These are phyloP conservation scores for Lepisosteus osseus DNA, from an alignment of 2,113 vertebrate species.

Conservation along the genomic window DNA sequence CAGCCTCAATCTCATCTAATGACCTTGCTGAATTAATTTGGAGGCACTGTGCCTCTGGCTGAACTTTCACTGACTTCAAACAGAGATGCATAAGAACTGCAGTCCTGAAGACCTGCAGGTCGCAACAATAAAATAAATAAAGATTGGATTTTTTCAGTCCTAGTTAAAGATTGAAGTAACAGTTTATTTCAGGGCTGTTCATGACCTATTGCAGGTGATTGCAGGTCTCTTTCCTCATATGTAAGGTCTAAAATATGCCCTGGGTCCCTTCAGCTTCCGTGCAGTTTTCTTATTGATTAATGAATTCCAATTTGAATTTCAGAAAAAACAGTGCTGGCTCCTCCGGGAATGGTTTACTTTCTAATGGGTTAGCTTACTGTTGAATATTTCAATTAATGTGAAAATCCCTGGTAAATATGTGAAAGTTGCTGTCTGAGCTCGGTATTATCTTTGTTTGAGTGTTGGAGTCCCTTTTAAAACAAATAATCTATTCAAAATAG, in stretches of 20 bases:
- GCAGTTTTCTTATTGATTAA: slow-evolving; percentile 34
- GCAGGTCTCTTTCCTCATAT: slow-evolving; percentile 38
- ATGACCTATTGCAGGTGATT: slow-evolving; percentile 42
- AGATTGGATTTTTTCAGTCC: no score
- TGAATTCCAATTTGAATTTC: slow-evolving; percentile 37
- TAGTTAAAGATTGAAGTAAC: no score
- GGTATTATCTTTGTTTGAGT: no score
- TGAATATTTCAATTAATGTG: no score
- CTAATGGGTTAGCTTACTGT: no score
- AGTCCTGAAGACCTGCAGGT: neutral
- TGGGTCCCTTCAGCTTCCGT: slow-evolving; percentile 19
- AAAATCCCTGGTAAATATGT: no score
- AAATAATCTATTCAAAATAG: no score
- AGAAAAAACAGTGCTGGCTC: no score
- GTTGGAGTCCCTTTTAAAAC: no score
- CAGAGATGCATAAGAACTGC: neutral
- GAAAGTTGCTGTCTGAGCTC: no score
- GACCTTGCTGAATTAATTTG: neutral
- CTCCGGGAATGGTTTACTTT: no score
- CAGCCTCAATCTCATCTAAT: neutral
- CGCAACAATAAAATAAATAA: neutral
- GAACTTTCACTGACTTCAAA: neutral
- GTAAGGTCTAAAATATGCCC: slow-evolving; percentile 34
- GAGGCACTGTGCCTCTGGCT: neutral
- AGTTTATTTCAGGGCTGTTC: slow-evolving; percentile 23